Evolutionary conservation across 2,113 vertebrate genomes (phyloP).

Genomic region (Oncorhynchus tshawytscha): DNA sequence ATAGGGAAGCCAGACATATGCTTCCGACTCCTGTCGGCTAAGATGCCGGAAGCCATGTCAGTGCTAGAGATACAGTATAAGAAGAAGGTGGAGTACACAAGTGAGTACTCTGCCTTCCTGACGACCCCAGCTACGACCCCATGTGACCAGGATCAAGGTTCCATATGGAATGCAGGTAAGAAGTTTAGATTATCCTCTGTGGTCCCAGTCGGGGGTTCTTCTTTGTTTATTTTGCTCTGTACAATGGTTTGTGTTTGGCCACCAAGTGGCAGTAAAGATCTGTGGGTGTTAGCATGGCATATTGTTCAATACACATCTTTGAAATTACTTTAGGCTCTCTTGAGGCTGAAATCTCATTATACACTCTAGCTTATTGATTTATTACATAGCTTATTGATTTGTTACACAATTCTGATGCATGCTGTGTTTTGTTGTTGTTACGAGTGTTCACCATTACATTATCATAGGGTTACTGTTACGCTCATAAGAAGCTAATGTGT

Average conservation of each 20-base stretch:
- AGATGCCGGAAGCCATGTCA: constrained; percentile 80
- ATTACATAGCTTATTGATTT: no score
- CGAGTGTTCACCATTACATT: no score
- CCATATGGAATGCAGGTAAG: constrained; percentile 78
- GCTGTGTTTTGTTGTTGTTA: no score
- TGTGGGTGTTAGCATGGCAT: constrained; percentile 17
- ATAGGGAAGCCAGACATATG: constrained; percentile 86
- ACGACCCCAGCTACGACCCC: constrained; percentile 62
- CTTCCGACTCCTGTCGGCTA: constrained; percentile 83
- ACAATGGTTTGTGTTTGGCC: constrained; percentile 35
- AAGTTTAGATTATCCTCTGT: not conserved
- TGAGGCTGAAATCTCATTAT: no score
- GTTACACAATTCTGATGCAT: no score
- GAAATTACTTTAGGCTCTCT: not conserved
- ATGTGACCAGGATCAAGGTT: constrained; percentile 51
- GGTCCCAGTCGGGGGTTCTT: not conserved
- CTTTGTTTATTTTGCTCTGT: not conserved
- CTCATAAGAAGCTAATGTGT: not conserved
- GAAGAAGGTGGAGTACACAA: constrained; percentile 80
- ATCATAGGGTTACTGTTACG: no score
- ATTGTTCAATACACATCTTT: constrained; percentile 21
- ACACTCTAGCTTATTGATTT: no score
- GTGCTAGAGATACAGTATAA: constrained; percentile 85
- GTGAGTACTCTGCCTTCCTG: constrained; percentile 71
- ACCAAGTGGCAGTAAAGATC: constrained; percentile 60